Evolutionary conservation across 2,797 vertebrate genomes (phyloP).

Genomic region (Tokudaia muenninki): DNA sequence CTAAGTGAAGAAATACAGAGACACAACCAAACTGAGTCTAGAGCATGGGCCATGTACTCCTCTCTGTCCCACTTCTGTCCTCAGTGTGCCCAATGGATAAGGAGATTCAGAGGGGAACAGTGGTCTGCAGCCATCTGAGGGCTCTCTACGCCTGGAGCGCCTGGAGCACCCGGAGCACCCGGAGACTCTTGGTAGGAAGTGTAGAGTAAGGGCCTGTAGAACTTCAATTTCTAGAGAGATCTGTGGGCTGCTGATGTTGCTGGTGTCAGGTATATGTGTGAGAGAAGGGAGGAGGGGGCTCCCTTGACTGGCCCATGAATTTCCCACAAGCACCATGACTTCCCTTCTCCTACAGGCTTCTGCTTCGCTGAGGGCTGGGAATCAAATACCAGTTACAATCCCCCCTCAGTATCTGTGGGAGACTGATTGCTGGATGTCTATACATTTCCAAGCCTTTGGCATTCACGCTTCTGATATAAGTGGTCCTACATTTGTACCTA

Average conservation of each 20-base stretch:
- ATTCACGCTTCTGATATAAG: not conserved
- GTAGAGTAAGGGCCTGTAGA: not conserved
- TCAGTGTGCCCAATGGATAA: fast-evolving
- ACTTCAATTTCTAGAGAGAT: not conserved
- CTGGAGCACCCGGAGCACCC: fast-evolving
- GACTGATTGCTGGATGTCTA: too few species aligned
- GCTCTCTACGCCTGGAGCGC: fast-evolving
- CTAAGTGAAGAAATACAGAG: not conserved
- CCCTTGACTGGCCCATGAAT: fast-evolving
- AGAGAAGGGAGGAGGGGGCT: not conserved
- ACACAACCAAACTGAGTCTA: fast-evolving
- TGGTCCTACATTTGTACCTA: not conserved
- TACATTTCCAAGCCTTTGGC: not conserved
- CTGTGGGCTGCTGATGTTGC: not conserved
- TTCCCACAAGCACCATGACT: fast-evolving
- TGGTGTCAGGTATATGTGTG: not conserved
- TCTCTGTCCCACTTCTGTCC: not conserved
- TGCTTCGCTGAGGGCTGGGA: not conserved
- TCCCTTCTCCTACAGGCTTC: not conserved
- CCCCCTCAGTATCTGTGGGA: not conserved
- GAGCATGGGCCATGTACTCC: fast-evolving
- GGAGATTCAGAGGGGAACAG: not conserved
- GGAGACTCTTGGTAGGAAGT: not conserved
- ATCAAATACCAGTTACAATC: not conserved
- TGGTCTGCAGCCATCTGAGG: fast-evolving